These are phyloP conservation scores for Alligator sinensis DNA, from an alignment of 2,113 vertebrate species.

Conservation along the genomic window DNA sequence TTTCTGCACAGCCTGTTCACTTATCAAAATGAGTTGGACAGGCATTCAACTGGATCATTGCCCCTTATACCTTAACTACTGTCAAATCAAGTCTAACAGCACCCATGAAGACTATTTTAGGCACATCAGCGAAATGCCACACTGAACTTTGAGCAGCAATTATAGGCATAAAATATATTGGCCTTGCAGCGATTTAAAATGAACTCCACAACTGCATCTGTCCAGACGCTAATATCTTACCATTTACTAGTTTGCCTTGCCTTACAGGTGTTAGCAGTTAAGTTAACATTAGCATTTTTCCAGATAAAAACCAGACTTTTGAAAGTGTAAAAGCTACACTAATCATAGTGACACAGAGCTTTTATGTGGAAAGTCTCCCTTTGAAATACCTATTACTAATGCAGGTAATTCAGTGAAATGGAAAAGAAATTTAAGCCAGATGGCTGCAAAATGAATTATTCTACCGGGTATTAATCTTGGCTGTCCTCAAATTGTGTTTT, in stretches of 20 bases:
- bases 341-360: not conserved
- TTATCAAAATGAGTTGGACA: conserved; percentile 76
- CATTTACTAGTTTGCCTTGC: not conserved
- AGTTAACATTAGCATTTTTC: conserved; percentile 10
- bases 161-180: conserved; percentile 60
- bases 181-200: conserved; percentile 38
- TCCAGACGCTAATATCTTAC: conserved; percentile 4
- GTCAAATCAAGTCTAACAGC: conserved; percentile 62
- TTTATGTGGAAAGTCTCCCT: not conserved
- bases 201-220: conserved; percentile 37
- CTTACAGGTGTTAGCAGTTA: not conserved
- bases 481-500: not conserved
- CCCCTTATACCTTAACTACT: conserved; percentile 65
- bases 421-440: not conserved
- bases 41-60: conserved; percentile 67
- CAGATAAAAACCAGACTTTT: conserved; percentile 13
- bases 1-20: conserved; percentile 56
- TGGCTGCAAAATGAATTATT: not conserved
- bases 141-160: conserved; percentile 78
- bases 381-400: conserved; percentile 34
- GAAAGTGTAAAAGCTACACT: conserved; percentile 10
- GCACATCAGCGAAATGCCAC: conserved; percentile 79
- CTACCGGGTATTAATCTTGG: not conserved
- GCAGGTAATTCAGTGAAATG: not conserved
- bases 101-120: conserved; percentile 71